Conservation (phyloP, 2,113 vertebrate genomes). For the Charadrius vociferus region DNA sequence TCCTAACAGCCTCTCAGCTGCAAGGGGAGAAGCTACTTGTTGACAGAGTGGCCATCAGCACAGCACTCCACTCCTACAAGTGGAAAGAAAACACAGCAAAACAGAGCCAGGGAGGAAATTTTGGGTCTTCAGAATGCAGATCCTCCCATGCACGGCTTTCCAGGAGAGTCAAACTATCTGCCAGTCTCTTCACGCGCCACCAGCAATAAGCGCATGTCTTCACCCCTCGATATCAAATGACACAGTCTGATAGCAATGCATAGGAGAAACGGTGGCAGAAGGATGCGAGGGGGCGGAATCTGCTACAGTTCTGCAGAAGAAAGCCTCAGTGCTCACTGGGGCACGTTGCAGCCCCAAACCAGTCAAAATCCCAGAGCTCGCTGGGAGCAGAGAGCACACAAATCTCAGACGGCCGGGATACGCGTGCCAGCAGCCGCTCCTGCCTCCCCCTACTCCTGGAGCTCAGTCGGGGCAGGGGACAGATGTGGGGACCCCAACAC, state of each 20-base stretch:
- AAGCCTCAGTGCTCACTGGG: neutral
- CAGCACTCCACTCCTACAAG: constrained; percentile 7
- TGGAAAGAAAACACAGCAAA: neutral
- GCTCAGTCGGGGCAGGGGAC: neutral
- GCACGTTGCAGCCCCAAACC: neutral
- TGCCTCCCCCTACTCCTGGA: neutral
- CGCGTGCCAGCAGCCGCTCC: fast-evolving
- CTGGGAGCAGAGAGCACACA: too few species aligned
- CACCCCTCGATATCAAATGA: neutral
- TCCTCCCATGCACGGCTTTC: neutral
- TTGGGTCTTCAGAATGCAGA: neutral
- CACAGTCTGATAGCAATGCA: fast-evolving
- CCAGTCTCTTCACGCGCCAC: neutral
- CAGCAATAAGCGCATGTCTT: neutral
- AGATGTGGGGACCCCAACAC: neutral
- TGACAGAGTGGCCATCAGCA: neutral
- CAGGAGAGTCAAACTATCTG: neutral
- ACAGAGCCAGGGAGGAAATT: neutral
- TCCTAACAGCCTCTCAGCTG: neutral
- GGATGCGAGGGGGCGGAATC: neutral
- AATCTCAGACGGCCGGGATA: neutral
- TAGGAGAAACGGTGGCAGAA: neutral
- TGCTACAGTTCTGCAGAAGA: neutral
- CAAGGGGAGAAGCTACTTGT: neutral
- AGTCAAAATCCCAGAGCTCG: neutral